phyloP scores from a whole-genome alignment of 2,797 vertebrate species.

The Dryobates pubescens region DNA sequence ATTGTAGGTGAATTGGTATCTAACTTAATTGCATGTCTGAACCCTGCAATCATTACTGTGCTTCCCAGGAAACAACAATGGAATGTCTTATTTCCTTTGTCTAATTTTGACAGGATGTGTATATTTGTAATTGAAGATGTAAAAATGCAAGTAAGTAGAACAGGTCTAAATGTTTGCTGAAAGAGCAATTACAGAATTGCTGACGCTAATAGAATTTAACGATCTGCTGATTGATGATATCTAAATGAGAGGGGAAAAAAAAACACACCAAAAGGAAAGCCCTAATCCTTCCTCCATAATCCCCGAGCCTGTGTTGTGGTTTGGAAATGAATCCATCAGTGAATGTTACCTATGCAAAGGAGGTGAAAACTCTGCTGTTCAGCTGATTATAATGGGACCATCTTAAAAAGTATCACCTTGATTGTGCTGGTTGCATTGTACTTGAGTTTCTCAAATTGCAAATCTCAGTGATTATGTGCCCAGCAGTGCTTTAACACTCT shows the following conservation, averaged over 20 bases:
- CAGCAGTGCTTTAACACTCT: slow-evolving; percentile 42
- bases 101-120: background rate
- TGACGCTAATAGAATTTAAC: background rate
- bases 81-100: background rate
- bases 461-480: slow-evolving; percentile 61
- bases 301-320: background rate
- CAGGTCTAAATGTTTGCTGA: background rate
- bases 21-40: background rate
- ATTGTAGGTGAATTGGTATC: background rate
- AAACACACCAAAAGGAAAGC: background rate
- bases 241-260: background rate
- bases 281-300: background rate
- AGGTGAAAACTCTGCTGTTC: slow-evolving; percentile 44
- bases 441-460: slow-evolving; percentile 64
- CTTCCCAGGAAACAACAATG: background rate
- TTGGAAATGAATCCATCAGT: slow-evolving; percentile 33
- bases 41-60: background rate
- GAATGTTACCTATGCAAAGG: slow-evolving; percentile 42
- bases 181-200: background rate
- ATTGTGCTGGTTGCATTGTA: slow-evolving; percentile 62
- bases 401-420: slow-evolving; percentile 53
- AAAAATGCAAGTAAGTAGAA: background rate
- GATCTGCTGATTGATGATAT: background rate
- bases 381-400: slow-evolving; percentile 70
- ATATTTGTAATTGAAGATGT: slow-evolving; percentile 17